phyloP scores from a whole-genome alignment of 2,113 vertebrate genomes.

The Dascyllus trimaculatus region DNA sequence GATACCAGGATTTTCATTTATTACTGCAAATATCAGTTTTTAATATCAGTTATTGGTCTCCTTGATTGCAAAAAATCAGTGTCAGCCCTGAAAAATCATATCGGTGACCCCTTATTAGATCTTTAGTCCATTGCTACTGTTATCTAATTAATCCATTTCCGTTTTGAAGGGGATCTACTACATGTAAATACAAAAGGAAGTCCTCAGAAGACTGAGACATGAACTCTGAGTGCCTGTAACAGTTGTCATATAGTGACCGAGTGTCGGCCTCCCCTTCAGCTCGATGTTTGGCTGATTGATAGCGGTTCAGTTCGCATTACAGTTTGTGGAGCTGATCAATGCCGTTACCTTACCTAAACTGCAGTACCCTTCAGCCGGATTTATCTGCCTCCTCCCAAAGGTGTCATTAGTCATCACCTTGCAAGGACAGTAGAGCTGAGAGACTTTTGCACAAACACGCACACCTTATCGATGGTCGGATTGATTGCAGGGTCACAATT shows the following conservation, averaged over 20 bases:
- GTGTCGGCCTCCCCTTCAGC: constrained; percentile 2
- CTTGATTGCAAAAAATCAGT: too few relatives aligned
- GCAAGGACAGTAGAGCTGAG: constrained; percentile 47
- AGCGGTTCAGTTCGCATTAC: constrained; percentile 2
- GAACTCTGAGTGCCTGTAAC: not conserved
- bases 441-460: not conserved
- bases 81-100: too few relatives aligned
- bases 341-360: constrained; percentile 45
- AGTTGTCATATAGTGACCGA: constrained; percentile 9
- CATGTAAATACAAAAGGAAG: not conserved
- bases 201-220: not conserved
- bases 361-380: constrained; percentile 47
- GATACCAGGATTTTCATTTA: too few relatives aligned
- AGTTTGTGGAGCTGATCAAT: constrained; percentile 43
- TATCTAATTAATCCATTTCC: not conserved
- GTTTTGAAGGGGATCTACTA: too few relatives aligned
- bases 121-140: too few relatives aligned
- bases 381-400: constrained; percentile 50
- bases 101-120: too few relatives aligned
- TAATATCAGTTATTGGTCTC: too few relatives aligned
- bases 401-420: constrained; percentile 55
- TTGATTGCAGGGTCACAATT: constrained; percentile 67
- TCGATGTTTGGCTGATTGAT: constrained; percentile 26
- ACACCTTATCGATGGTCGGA: constrained; percentile 49
- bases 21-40: too few relatives aligned